Base-by-base conservation (phyloP, 2,888 invertebrate species). In the Adineta ricciae region DNA sequence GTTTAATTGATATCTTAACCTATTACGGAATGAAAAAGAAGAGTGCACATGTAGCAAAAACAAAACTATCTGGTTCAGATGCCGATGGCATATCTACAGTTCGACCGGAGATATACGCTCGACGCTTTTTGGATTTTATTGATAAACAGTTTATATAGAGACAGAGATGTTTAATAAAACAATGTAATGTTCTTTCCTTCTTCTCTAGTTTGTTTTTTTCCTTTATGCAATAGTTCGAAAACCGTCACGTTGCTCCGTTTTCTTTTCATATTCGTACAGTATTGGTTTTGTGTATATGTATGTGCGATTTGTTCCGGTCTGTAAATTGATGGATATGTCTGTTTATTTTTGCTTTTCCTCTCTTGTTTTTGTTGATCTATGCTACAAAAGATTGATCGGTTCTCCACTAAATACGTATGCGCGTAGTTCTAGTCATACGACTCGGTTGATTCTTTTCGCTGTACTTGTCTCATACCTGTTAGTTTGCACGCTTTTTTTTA, bases 31-130 rank as follows among this genome's bases (percentile, higher is more conserved):
- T 99, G 86, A 97, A 97, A 90, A 99, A 99, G 91, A 93, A 97
- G 92, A 98, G 98, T 87, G 99, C 99, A 64, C 97, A 97, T 92
- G 98, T 98, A 86, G 99, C 98, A 73, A 99, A 99, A 92, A 97
- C 98, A 19, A 96, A 99, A 86, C 99, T 99, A 91, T 98, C 99
- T 90, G 97, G 97, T 88, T 97, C 97, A 21, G 98, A 99, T 91
- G 97, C 97, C 21, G 98, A 99, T 91, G 78, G 14, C 24, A 99
- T 99, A 90, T 97, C 97, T 86, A 99, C 99, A 56, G 97, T 99
- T 91, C 97, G 97, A 92, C 99, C 99, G 9, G 99, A 99, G 89
- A 97, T 98, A 92, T 99, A 99, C 92, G 97, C 96, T 87, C 95
- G 95, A 91, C 92, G 99, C 90, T 96, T 99, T 92, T 94, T 97